Conservation (phyloP, 2,888 invertebrate species). For the Dicyrtoma fusca region DNA sequence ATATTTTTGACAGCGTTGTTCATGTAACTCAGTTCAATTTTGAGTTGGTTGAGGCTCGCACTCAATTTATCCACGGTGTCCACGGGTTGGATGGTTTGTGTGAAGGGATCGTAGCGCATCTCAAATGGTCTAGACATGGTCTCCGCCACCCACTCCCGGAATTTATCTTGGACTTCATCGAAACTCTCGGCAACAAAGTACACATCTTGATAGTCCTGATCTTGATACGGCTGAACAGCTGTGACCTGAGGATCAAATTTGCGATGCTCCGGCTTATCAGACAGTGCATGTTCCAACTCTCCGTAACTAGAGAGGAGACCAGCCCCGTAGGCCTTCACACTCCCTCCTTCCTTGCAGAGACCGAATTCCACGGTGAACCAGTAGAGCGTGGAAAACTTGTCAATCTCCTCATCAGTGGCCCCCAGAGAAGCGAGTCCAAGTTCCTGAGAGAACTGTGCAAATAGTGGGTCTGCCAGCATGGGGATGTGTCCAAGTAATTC, state of each 20-base stretch:
- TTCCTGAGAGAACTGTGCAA: constrained; percentile 99
- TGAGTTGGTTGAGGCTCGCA: constrained; percentile 78
- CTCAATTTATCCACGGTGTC: constrained; percentile 90
- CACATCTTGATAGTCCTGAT: constrained; percentile 71
- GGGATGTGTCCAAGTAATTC: constrained; percentile 99
- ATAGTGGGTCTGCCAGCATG: constrained; percentile 92
- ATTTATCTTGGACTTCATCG: constrained; percentile 96
- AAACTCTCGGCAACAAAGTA: constrained; percentile 98
- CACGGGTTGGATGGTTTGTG: constrained; percentile 91
- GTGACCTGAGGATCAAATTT: constrained; percentile 91
- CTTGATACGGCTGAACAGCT: constrained; percentile 86
- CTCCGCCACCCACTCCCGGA: constrained; percentile 86
- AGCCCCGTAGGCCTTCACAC: constrained; percentile 96
- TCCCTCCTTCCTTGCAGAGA: constrained; percentile 90
- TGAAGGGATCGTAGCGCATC: constrained; percentile 97
- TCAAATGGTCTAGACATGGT: constrained; percentile 93
- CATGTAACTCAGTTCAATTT: constrained; percentile 83
- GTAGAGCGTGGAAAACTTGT: constrained; percentile 97
- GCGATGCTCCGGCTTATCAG: constrained; percentile 88
- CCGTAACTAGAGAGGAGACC: constrained; percentile 96
- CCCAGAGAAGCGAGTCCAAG: constrained; percentile 97
- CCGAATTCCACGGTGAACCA: constrained; percentile 99
- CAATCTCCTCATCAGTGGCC: constrained; percentile 95
- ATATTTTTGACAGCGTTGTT: constrained; percentile 86
- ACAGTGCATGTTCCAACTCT: constrained; percentile 91